Percentiles rank a stretch among this genome's conserved stretches.
Conservation (phyloP, 2,113 vertebrate species). For the Dicentrarchus labrax region DNA sequence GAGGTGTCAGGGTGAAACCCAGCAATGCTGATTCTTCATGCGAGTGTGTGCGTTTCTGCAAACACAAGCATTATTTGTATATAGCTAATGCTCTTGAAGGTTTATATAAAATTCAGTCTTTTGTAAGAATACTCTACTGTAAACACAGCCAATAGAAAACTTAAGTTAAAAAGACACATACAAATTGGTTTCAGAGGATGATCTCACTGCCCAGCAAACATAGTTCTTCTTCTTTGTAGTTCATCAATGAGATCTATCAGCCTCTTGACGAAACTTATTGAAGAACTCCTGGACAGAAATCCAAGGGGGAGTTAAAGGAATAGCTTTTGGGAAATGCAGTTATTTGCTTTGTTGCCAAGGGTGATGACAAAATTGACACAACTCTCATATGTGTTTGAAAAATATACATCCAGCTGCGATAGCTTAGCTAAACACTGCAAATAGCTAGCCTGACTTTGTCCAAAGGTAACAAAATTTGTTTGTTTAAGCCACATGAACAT, state of each 20-base stretch:
- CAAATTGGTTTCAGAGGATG: neutral
- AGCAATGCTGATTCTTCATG: constrained; percentile 43
- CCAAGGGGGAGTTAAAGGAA: neutral
- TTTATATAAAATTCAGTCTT: constrained; percentile 8
- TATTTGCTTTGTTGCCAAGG: neutral
- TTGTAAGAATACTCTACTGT: neutral
- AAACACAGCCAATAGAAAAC: neutral
- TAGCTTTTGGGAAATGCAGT: neutral
- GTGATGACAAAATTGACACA: neutral
- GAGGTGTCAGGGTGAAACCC: constrained; percentile 64
- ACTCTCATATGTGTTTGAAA: neutral
- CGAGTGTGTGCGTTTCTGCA: constrained; percentile 26
- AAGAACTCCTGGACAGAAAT: neutral
- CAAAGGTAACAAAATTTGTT: neutral
- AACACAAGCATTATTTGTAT: constrained; percentile 30
- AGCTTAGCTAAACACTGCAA: neutral
- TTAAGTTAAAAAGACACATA: neutral
- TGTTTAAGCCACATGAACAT: neutral
- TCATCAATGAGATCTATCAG: neutral
- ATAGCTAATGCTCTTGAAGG: neutral
- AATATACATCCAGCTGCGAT: neutral
- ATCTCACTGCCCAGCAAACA: constrained; percentile 1
- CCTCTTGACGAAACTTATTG: neutral
- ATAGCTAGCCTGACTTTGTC: neutral
- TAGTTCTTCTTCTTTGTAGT: neutral